These are phyloP conservation scores for Digitonthophagus gazella DNA, from an alignment of 2,888 invertebrate genomes.

Conservation along the genomic window DNA sequence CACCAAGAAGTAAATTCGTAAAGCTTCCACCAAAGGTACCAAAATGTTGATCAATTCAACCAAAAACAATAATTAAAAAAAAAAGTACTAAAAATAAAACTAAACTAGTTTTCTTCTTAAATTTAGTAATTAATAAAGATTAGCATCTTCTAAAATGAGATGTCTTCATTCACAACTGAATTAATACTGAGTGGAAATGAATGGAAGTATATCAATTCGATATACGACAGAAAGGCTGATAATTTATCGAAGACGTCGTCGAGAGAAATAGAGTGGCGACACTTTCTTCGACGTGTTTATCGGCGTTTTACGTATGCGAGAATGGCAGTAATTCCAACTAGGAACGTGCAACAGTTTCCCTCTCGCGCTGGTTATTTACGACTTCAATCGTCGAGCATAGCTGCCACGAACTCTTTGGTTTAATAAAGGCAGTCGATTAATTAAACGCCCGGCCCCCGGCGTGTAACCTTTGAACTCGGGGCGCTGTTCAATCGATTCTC, in stretches of 20 bases:
- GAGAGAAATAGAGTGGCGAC: conserved; percentile 3
- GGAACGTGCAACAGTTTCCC: conserved; percentile 10
- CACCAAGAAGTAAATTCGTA: too few relatives aligned
- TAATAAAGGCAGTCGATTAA: conserved; percentile 18
- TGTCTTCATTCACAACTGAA: too few relatives aligned
- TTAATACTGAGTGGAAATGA: too few relatives aligned
- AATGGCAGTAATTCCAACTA: conserved; percentile 12
- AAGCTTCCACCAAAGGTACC: too few relatives aligned
- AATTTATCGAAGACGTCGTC: not conserved
- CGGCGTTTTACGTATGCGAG: conserved; percentile 10
- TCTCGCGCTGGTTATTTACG: conserved; percentile 8
- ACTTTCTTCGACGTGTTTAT: conserved; percentile 14
- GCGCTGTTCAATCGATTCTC: conserved; percentile 10
- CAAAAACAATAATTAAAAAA: not conserved
- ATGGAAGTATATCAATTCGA: not conserved
- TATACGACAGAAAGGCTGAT: not conserved
- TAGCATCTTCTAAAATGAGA: too few relatives aligned
- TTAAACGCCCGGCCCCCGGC: conserved; percentile 11
- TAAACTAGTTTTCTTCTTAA: not conserved
- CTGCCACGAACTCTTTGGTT: conserved; percentile 9
- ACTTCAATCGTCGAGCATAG: conserved; percentile 13
- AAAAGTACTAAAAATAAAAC: not conserved
- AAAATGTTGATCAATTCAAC: too few relatives aligned
- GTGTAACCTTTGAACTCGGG: not conserved
- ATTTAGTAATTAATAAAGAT: too few relatives aligned